phyloP scores from a whole-genome alignment of 2,888 invertebrate genomes.

The Drosophila mercatorum region DNA sequence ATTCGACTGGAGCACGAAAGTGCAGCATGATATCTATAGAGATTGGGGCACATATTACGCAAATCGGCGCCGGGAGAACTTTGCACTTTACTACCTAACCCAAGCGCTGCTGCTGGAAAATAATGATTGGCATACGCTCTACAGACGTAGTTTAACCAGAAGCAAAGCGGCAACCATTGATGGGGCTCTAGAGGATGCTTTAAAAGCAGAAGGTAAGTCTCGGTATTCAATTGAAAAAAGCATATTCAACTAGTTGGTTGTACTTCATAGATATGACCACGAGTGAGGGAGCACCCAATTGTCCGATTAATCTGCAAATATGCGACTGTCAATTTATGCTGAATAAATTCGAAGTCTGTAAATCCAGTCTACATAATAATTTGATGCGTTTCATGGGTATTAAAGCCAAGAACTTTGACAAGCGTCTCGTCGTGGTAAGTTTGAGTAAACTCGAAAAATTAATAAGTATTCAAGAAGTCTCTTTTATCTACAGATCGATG shows the following conservation, averaged over 20 bases:
- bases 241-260: no score
- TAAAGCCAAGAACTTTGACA: slow-evolving; percentile 69
- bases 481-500: slow-evolving; percentile 61
- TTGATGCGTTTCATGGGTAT: slow-evolving; percentile 70
- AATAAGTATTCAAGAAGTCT: no score
- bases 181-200: slow-evolving; percentile 70
- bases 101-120: slow-evolving; percentile 73
- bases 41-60: slow-evolving; percentile 82
- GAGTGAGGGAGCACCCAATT: slow-evolving; percentile 55
- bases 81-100: slow-evolving; percentile 75
- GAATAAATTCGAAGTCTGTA: slow-evolving; percentile 76
- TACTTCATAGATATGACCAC: slow-evolving; percentile 21
- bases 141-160: slow-evolving; percentile 75
- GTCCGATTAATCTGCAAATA: slow-evolving; percentile 77
- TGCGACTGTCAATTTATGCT: slow-evolving; percentile 80
- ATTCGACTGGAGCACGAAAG: slow-evolving; percentile 72
- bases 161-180: slow-evolving; percentile 72
- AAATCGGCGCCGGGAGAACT: slow-evolving; percentile 74
- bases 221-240: no score
- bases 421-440: slow-evolving; percentile 71
- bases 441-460: background rate
- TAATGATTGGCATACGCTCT: slow-evolving; percentile 71
- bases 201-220: slow-evolving; percentile 69
- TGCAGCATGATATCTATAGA: slow-evolving; percentile 78
- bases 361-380: slow-evolving; percentile 67